phyloP scores from a whole-genome alignment of 2,797 vertebrate species.

The Novumbra hubbsi region DNA sequence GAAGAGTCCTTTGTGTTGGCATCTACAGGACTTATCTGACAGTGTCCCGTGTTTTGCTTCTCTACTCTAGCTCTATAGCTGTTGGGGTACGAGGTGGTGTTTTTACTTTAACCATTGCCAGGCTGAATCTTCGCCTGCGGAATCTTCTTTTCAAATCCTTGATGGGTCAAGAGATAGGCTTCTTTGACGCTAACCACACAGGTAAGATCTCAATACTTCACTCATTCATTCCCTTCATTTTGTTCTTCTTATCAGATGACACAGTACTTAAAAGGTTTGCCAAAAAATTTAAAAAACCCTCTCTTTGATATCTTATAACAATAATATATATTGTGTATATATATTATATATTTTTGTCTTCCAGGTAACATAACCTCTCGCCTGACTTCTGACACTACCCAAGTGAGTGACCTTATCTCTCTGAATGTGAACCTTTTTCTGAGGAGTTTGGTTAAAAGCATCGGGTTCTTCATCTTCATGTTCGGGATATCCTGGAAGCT shows the following conservation, averaged over 20 bases:
- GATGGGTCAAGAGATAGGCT: slow-evolving; percentile 91
- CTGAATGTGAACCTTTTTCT: slow-evolving; percentile 92
- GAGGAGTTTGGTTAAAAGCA: slow-evolving; percentile 82
- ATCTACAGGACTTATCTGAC: neutral
- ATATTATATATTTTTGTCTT: slow-evolving; percentile 20
- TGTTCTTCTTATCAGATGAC: neutral
- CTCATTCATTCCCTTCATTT: neutral
- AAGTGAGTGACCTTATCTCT: slow-evolving; percentile 93
- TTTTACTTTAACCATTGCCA: slow-evolving; percentile 88
- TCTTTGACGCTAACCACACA: slow-evolving; percentile 95
- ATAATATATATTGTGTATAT: neutral
- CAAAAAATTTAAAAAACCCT: neutral
- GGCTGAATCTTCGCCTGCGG: slow-evolving; percentile 89
- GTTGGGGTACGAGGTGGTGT: slow-evolving; percentile 89
- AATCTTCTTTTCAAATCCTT: slow-evolving; percentile 89
- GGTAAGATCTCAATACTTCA: slow-evolving; percentile 63
- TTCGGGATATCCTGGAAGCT: slow-evolving; percentile 93
- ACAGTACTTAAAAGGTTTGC: neutral
- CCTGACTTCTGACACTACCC: slow-evolving; percentile 92
- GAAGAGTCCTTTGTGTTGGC: neutral
- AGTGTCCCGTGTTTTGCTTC: neutral
- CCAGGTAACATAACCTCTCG: slow-evolving; percentile 93
- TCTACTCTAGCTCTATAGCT: slow-evolving; percentile 80
- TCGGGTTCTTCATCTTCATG: slow-evolving; percentile 89
- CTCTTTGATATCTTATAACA: neutral